Evolutionary conservation across 2,888 invertebrate species (phyloP).

Genomic region (Abrostola triplasia): DNA sequence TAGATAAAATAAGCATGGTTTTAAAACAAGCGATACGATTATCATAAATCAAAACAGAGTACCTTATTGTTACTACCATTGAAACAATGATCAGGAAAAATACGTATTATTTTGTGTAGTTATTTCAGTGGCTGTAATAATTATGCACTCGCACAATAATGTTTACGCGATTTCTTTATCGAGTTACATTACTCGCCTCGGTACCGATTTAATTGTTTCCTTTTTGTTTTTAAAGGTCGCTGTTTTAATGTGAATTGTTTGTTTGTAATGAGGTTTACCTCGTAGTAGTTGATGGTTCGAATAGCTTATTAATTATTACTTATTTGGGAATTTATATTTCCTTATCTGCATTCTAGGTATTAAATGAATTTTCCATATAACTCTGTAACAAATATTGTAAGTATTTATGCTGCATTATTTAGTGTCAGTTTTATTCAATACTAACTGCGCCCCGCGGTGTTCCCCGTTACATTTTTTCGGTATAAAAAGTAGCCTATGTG

Average conservation of each 20-base stretch:
- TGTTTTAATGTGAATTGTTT: slow-evolving; percentile 1
- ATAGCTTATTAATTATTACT: background rate
- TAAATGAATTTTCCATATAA: too few species aligned
- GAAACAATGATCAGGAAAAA: slow-evolving; percentile 1
- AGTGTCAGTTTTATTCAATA: too few species aligned
- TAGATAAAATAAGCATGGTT: too few species aligned
- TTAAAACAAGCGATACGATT: too few species aligned
- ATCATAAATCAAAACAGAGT: background rate
- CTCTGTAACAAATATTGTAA: too few species aligned
- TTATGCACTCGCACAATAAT: background rate
- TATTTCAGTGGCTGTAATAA: slow-evolving; percentile 9
- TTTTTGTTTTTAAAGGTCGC: slow-evolving; percentile 4
- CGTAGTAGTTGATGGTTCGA: slow-evolving; percentile 6
- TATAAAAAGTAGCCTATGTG: too few species aligned
- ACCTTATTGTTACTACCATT: background rate
- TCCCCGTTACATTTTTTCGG: too few species aligned
- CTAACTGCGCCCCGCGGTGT: too few species aligned
- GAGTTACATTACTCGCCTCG: slow-evolving; percentile 2
- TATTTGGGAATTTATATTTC: background rate
- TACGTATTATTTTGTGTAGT: background rate
- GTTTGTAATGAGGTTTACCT: slow-evolving; percentile 2
- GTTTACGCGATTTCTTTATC: slow-evolving; percentile 5
- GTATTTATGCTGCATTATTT: too few species aligned
- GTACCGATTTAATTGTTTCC: slow-evolving; percentile 8
- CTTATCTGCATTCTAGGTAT: too few species aligned